Base-by-base conservation (phyloP, 1,140 invertebrate genomes). In the Ectropis grisescens region DNA sequence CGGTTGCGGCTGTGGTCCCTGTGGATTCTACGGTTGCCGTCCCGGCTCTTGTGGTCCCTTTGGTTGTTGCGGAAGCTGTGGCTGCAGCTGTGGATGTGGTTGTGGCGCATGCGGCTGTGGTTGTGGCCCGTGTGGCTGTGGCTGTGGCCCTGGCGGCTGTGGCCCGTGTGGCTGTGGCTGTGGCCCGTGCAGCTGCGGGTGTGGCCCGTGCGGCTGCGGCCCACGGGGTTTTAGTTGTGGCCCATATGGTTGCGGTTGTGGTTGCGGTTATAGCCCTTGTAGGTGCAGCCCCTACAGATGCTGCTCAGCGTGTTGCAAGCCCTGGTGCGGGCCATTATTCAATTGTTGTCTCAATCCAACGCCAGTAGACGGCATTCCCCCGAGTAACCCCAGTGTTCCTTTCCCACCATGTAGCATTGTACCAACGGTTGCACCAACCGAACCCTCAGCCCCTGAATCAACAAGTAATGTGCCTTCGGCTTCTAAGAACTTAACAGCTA, bases 1-100 rank as follows among this genome's bases (percentile, higher is more conserved):
- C 26, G 42, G 48, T 1, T 39, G 32, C 24, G 27, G 30, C 1
- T 39, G 38, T 32, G 33, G 37, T 1, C 31, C 30, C 24, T 33
- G 30, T 14, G 13, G 33, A 4, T 11, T 19, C 10, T 27, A 15
- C 3, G 16, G 28, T 8, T 35, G 36, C 33, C 31, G 1, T 33
- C n/a, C 13, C 22, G 32, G 23, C 14, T 22, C 41, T 7, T 49
- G 41, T 10, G 26, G 39, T 0, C 15, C 29, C 4, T 33, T 29
- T 7, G 27, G 33, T 8, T 33, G 36, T 0, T 47, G 38, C n/a
- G 34, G 45, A 1, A 32, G 36, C 0, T 42, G 33, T 26, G 33
- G 8, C 16, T 19, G 3, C 16, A 19, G 3, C 0, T 42, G 29
- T 23, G 19, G 43, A 11, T 29, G 28, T 0, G 36, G 29, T 27